Conservation (phyloP, 2,888 invertebrate species). For the Tetranychus truncatus region DNA sequence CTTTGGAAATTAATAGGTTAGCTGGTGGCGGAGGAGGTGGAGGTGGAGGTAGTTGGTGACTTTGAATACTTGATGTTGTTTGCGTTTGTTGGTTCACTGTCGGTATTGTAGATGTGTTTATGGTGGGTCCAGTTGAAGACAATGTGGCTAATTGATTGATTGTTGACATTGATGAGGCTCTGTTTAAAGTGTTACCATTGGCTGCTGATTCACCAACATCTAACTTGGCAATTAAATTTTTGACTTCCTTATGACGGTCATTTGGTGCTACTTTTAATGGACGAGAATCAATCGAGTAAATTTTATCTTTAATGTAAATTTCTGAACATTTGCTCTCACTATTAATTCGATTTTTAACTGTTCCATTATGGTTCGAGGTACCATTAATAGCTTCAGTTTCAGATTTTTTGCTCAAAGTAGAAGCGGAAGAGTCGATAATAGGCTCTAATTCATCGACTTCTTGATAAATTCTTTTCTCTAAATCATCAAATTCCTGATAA, state of each 20-base stretch:
- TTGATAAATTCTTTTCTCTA: conserved; percentile 27
- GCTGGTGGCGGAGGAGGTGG: neutral
- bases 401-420: neutral
- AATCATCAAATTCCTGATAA: neutral
- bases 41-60: neutral
- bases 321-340: neutral
- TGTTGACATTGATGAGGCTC: neutral
- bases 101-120: neutral
- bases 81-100: neutral
- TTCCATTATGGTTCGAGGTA: neutral
- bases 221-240: neutral
- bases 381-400: neutral
- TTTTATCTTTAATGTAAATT: neutral
- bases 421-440: conserved; percentile 12
- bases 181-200: neutral
- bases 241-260: neutral
- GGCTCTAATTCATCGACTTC: conserved; percentile 22
- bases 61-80: neutral
- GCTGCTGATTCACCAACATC: neutral
- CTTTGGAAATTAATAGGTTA: neutral
- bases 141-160: neutral
- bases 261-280: neutral
- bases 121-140: neutral
- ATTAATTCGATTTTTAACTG: neutral
- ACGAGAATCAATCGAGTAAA: neutral